phyloP scores from a whole-genome alignment of 2,797 vertebrate species.

The Gallinago nigripennis region DNA sequence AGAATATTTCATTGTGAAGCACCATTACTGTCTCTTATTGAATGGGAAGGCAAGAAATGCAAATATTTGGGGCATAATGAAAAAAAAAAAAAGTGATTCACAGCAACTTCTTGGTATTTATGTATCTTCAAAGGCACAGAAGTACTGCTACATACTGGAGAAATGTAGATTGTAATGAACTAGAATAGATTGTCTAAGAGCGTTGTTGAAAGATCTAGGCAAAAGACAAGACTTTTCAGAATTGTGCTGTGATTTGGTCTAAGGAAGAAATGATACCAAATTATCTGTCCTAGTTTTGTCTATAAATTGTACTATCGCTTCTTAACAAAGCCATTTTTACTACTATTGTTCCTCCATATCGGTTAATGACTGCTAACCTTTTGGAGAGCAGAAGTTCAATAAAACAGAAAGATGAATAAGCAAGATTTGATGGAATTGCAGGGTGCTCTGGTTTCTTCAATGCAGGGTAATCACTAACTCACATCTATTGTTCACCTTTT shows the following conservation, averaged over 20 bases:
- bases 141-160: not conserved
- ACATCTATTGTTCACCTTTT: not conserved
- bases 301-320: not conserved
- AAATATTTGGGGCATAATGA: not conserved
- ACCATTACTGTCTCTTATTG: not conserved
- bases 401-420: not conserved
- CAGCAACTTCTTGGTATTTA: not conserved
- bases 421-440: not conserved
- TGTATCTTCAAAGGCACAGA: not conserved
- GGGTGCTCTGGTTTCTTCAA: not conserved
- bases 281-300: not conserved
- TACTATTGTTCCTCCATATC: not conserved
- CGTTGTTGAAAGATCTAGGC: not conserved
- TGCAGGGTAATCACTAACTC: not conserved
- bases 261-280: not conserved
- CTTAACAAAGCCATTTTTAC: not conserved
- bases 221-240: not conserved
- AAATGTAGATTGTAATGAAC: not conserved
- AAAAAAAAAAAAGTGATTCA: not conserved
- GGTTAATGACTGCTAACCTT: not conserved
- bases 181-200: not conserved
- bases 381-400: not conserved
- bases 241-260: not conserved
- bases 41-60: not conserved
- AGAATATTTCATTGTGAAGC: not conserved